These are phyloP conservation scores for Henicopernis longicauda DNA, from an alignment of 2,113 vertebrate genomes.

Conservation along the genomic window DNA sequence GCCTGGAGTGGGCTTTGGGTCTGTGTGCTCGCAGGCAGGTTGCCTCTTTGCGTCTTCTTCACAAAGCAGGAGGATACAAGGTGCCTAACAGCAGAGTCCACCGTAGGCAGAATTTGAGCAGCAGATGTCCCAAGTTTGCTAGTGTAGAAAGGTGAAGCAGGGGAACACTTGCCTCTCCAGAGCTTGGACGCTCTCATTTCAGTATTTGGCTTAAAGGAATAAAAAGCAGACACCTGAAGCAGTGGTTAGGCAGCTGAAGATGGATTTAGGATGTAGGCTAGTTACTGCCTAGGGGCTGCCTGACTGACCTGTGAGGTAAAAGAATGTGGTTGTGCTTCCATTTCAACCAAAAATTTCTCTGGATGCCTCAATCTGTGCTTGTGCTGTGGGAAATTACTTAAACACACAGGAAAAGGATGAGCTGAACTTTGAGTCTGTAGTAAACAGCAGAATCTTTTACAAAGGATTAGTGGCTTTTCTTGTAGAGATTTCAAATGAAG, in stretches of 20 bases:
- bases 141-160: not conserved
- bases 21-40: not conserved
- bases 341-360: not conserved
- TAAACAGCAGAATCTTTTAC: conserved; percentile 41
- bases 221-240: not conserved
- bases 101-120: not conserved
- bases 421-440: conserved; percentile 15
- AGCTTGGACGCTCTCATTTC: not conserved
- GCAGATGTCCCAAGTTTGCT: not conserved
- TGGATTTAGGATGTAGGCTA: not conserved
- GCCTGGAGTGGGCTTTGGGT: not conserved
- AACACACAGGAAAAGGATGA: not conserved
- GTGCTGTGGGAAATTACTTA: conserved; percentile 25
- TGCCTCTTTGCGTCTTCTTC: not conserved
- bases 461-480: conserved; percentile 44
- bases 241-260: not conserved
- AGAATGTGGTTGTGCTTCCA: not conserved
- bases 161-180: not conserved
- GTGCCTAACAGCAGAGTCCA: not conserved
- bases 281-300: not conserved
- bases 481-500: conserved; percentile 52
- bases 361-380: not conserved
- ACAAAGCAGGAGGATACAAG: not conserved
- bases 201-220: not conserved
- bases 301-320: not conserved